Percentiles rank a stretch among this genome's conserved stretches.
phyloP scores from a whole-genome alignment of 2,113 vertebrate species.

The Boulengeromyrus knoepffleri region DNA sequence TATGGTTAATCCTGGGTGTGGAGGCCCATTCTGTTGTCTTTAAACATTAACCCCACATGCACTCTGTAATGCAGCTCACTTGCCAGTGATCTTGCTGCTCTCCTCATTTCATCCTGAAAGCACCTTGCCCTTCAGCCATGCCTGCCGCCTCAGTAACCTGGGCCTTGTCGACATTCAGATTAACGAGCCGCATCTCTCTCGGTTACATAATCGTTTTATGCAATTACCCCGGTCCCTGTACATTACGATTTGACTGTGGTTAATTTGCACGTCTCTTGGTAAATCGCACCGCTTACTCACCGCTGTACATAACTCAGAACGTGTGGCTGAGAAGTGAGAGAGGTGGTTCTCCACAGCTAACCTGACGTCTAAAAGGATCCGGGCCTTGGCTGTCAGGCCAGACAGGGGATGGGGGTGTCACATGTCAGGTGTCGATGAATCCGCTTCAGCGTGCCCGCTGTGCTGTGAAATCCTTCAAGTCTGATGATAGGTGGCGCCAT shows the following conservation, averaged over 20 bases:
- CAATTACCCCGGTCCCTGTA: background rate
- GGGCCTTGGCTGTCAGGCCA: background rate
- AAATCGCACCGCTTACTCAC: background rate
- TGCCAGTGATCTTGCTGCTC: background rate
- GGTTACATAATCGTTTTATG: background rate
- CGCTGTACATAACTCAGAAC: background rate
- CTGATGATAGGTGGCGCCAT: background rate
- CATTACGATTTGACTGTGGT: background rate
- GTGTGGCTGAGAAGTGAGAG: background rate
- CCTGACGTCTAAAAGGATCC: background rate
- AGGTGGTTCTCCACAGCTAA: background rate
- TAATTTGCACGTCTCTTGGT: conserved; percentile 1
- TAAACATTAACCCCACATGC: background rate
- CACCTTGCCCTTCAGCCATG: background rate
- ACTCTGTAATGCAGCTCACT: background rate
- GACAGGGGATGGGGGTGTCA: background rate
- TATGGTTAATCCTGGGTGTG: background rate
- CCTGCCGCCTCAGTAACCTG: background rate
- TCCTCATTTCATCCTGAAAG: background rate
- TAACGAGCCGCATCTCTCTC: background rate
- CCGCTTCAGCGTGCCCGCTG: background rate
- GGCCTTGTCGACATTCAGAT: background rate
- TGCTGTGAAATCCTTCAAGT: background rate
- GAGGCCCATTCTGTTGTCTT: background rate
- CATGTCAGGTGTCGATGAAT: background rate